Evolutionary conservation across 2,113 vertebrate species (phyloP).

Genomic region (Microtus montanus): DNA sequence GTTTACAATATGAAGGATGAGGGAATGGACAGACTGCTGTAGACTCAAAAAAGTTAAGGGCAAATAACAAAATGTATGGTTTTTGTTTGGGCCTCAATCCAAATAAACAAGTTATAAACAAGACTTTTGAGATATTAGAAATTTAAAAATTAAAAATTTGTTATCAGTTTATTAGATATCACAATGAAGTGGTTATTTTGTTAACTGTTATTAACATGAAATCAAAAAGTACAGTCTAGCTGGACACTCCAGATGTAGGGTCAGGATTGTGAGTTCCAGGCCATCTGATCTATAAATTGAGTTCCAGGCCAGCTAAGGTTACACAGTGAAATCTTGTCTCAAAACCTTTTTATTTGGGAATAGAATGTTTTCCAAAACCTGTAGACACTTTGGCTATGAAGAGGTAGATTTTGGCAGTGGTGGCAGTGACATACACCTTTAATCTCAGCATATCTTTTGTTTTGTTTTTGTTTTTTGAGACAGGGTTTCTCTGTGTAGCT

Average conservation of each 20-base stretch:
- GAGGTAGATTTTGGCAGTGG: neutral
- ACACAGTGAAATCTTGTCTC: neutral
- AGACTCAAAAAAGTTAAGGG: neutral
- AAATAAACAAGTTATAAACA: neutral
- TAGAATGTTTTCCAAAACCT: neutral
- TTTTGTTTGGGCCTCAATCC: neutral
- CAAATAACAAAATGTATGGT: neutral
- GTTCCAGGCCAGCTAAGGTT: neutral
- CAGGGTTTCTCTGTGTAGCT: too few relatives aligned
- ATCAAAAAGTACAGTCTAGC: neutral
- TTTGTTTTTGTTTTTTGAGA: too few relatives aligned
- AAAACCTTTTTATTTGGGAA: neutral
- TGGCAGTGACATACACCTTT: neutral
- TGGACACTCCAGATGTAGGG: neutral
- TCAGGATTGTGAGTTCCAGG: neutral
- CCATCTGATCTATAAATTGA: neutral
- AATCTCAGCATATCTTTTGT: neutral
- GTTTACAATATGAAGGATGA: neutral
- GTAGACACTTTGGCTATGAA: neutral
- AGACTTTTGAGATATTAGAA: neutral
- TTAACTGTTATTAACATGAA: neutral
- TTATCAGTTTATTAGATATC: neutral
- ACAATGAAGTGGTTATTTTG: neutral
- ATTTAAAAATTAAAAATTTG: neutral
- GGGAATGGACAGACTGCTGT: neutral